A percentile compares a stretch with the other conserved stretches of the same genome.
Conservation (phyloP, 35 echinoderm and acorn worm species). For the Apostichopus parvimensis region DNA sequence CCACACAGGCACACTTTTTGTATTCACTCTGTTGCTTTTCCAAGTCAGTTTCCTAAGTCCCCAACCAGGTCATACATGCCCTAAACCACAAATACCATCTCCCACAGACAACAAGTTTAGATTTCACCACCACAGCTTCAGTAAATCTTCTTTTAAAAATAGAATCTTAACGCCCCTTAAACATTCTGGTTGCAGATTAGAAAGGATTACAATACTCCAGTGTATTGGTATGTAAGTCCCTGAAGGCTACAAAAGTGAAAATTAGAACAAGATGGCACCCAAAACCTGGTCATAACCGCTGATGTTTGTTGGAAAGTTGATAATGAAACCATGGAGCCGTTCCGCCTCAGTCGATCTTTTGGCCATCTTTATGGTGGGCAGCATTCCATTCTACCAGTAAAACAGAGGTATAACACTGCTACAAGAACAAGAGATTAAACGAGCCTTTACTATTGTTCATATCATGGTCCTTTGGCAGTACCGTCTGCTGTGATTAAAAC, state of each 20-base stretch:
- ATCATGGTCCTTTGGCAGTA: too few relatives aligned
- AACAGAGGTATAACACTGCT: background rate
- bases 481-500: too few relatives aligned
- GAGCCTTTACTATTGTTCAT: too few relatives aligned
- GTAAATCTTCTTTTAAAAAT: slow-evolving; percentile 40
- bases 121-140: slow-evolving; percentile 1
- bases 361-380: background rate
- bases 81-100: slow-evolving; percentile 9
- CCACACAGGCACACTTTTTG: background rate
- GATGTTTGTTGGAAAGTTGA: background rate
- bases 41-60: too few relatives aligned
- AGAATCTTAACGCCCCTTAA: background rate
- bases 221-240: slow-evolving; percentile 27
- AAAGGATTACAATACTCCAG: background rate
- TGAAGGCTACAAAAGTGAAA: slow-evolving; percentile 23
- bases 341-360: background rate
- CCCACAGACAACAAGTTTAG: background rate
- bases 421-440: background rate
- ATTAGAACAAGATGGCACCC: slow-evolving; percentile 26
- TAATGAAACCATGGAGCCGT: slow-evolving; percentile 14
- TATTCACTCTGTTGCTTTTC: background rate
- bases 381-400: background rate
- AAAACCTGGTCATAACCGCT: background rate
- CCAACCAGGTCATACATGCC: too few relatives aligned
- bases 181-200: background rate